Evolutionary conservation across 2,113 vertebrate species (phyloP).

Genomic region (Pangasianodon hypophthalmus): DNA sequence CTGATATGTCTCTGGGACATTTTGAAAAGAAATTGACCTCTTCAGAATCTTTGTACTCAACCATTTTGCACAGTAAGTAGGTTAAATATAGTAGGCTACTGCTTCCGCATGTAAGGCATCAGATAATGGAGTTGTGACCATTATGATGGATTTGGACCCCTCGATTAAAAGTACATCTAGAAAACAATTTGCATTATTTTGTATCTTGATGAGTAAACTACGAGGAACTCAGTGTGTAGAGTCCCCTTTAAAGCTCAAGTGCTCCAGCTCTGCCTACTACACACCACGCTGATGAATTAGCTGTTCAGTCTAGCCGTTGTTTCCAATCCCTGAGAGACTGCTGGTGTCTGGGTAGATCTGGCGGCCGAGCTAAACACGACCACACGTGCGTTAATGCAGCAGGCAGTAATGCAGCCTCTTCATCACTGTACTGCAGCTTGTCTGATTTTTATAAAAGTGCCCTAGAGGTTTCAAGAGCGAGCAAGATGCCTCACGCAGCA

Average conservation of each 20-base stretch:
- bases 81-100: not conserved
- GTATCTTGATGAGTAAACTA: not conserved
- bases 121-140: not conserved
- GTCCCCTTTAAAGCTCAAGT: constrained; percentile 45
- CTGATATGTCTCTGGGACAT: not conserved
- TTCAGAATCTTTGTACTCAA: not conserved
- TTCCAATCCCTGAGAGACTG: constrained; percentile 68
- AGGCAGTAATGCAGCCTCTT: constrained; percentile 71
- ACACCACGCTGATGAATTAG: constrained; percentile 73
- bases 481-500: constrained; percentile 47
- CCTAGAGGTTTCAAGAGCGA: not conserved
- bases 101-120: not conserved
- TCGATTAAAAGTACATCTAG: constrained; percentile 47
- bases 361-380: constrained; percentile 59
- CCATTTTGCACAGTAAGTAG: not conserved
- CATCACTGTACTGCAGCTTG: constrained; percentile 65
- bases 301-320: constrained; percentile 68
- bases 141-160: not conserved
- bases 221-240: not conserved
- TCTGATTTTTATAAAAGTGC: not conserved
- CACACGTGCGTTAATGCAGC: constrained; percentile 60
- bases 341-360: constrained; percentile 67
- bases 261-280: constrained; percentile 66
- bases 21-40: not conserved
- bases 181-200: not conserved